Evolutionary conservation across 1,140 invertebrate species (phyloP), one percentile per base, ranked within the genome.

Genomic region (Bombyx mandarina): DNA sequence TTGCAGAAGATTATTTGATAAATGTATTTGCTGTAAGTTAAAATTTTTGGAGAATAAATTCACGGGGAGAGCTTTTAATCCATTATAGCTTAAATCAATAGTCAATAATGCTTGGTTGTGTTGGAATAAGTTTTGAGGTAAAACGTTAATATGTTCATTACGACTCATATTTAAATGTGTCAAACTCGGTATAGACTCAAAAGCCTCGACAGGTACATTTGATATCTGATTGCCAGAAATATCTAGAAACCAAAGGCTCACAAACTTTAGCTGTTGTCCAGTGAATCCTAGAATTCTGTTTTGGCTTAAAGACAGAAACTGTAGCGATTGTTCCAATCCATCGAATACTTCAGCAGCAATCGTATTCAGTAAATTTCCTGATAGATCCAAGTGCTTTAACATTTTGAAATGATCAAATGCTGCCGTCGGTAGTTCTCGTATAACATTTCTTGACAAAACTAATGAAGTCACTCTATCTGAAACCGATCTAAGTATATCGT

Each of bases 381-480:
- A 93, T 8, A 97, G 79, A 72, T 96, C 94, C 44, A 97, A 89
- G 54, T 91, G 90, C 58, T 90, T 89, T n/a, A 97, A 86, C 57
- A 90, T 91, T 75, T 93, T 91, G 73, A 95, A 95, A 72, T 93
- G 92, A 58, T 92, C 90, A 74, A 97, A 97, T 3, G 94, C 92
- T 44, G 90, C 91, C 0, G 92, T 65, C 0, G 96, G 95, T 54
- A 97, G 88, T 88, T 97, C 95, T 48, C 95, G 90, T 9, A 98
- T 94, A 1, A 97, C 91, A 82, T 98, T 98, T 61, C 94, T 90
- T 0, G 94, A 93, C 12, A 98, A 78, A 6, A 91, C 91, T 35
- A 96, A 75, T 43, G 85, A 88, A n/a, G 89, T 92, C 1, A 93
- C 88, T 72, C 84, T 82, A 54, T 90, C 89, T 0, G 92, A 91